Percentiles rank a stretch among this genome's conserved stretches.
Conservation (phyloP, 2,888 invertebrate species). For the Exephanes ischioxanthus region DNA sequence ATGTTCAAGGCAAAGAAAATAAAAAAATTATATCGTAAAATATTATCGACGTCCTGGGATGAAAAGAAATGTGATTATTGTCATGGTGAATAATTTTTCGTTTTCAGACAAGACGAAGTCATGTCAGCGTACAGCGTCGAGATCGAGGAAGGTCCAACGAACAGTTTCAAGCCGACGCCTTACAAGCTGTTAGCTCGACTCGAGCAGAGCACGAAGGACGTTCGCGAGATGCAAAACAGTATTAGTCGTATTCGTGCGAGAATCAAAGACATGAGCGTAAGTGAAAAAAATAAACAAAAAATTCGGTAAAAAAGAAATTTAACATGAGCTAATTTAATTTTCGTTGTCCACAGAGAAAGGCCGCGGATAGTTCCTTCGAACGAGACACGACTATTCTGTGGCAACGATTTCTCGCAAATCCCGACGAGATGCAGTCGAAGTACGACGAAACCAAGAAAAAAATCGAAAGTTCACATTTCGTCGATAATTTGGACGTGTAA, state of each 20-base stretch:
- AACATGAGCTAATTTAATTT: slow-evolving; percentile 24
- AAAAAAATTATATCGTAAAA: too few species aligned
- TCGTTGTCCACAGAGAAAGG: slow-evolving; percentile 75
- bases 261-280: slow-evolving; percentile 80
- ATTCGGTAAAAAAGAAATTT: background rate
- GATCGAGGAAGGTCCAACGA: slow-evolving; percentile 75
- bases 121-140: slow-evolving; percentile 73
- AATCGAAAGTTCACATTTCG: slow-evolving; percentile 71
- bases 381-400: slow-evolving; percentile 79
- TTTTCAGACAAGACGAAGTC: slow-evolving; percentile 75
- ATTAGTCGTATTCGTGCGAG: slow-evolving; percentile 76
- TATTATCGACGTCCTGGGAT: background rate
- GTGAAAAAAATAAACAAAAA: slow-evolving; percentile 36
- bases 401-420: slow-evolving; percentile 81
- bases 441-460: slow-evolving; percentile 74
- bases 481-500: slow-evolving; percentile 61
- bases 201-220: slow-evolving; percentile 68
- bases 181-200: slow-evolving; percentile 72
- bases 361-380: slow-evolving; percentile 71
- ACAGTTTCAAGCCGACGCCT: slow-evolving; percentile 74
- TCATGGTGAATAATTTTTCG: background rate
- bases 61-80: background rate
- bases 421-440: slow-evolving; percentile 73
- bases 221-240: slow-evolving; percentile 73
- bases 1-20: too few species aligned